Evolutionary conservation across 2,888 invertebrate species (phyloP).

Genomic region (Leucophenga montana): DNA sequence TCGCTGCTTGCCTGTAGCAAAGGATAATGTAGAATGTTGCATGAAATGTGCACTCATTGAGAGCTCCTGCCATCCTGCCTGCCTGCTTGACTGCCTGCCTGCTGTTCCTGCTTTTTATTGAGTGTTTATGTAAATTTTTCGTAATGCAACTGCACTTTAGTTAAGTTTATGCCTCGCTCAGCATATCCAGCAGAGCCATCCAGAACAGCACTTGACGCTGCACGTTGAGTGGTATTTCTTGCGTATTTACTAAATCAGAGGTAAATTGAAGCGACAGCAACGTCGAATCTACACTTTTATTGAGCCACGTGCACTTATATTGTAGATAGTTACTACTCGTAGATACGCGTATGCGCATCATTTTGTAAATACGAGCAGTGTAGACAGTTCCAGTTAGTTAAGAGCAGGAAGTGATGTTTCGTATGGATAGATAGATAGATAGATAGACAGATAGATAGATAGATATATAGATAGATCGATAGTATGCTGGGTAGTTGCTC

Average conservation of each 20-base stretch:
- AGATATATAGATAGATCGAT: too few species aligned
- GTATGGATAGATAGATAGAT: too few species aligned
- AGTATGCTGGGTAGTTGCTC: too few species aligned
- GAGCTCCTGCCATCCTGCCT: too few species aligned
- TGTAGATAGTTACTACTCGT: background rate
- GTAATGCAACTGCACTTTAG: constrained; percentile 26
- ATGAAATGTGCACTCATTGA: background rate
- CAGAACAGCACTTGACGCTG: too few species aligned
- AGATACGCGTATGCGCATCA: background rate
- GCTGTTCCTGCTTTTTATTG: background rate
- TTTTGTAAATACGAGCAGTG: background rate
- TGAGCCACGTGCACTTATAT: background rate
- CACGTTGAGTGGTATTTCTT: constrained; percentile 47
- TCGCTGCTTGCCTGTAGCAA: constrained; percentile 20
- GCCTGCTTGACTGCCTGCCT: too few species aligned
- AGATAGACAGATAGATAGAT: background rate
- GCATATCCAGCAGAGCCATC: too few species aligned
- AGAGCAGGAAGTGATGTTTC: background rate
- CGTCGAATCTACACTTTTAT: constrained; percentile 16
- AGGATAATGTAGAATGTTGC: background rate
- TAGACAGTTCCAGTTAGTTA: background rate
- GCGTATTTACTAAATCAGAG: constrained; percentile 58
- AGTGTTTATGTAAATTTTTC: constrained; percentile 8
- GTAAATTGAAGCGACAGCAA: constrained; percentile 49
- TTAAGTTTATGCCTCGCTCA: too few species aligned